A percentile compares a stretch with the other conserved stretches of the same genome.
Evolutionary conservation across 2,113 vertebrate genomes (phyloP).

Genomic region (Oreotragus oreotragus): DNA sequence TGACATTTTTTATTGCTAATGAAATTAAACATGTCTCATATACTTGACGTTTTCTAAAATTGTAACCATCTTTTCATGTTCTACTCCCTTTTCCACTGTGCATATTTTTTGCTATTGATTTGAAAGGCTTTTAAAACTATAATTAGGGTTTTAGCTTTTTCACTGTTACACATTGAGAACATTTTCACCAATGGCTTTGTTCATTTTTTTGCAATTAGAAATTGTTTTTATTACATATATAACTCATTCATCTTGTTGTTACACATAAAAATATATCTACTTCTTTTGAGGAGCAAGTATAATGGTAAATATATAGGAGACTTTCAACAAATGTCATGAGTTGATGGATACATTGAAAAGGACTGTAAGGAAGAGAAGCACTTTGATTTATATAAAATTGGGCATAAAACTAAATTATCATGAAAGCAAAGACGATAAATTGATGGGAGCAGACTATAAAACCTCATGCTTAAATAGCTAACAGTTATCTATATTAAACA

Average conservation of each 20-base stretch:
- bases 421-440: not conserved
- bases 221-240: not conserved
- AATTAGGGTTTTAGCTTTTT: not conserved
- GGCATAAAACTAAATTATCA: not conserved
- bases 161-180: not conserved
- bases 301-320: not conserved
- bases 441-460: not conserved
- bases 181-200: not conserved
- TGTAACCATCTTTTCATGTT: not conserved
- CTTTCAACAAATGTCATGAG: not conserved
- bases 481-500: not conserved
- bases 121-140: not conserved
- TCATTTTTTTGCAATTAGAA: not conserved
- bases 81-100: not conserved
- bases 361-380: not conserved
- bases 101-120: not conserved
- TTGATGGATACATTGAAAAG: not conserved
- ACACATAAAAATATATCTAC: not conserved
- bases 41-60: not conserved
- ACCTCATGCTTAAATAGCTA: not conserved
- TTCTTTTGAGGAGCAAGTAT: not conserved
- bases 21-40: not conserved
- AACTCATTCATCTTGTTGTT: not conserved
- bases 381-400: not conserved
- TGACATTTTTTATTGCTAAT: not conserved